Conservation (phyloP, 2,113 vertebrate species). For the Poecilia latipinna region DNA sequence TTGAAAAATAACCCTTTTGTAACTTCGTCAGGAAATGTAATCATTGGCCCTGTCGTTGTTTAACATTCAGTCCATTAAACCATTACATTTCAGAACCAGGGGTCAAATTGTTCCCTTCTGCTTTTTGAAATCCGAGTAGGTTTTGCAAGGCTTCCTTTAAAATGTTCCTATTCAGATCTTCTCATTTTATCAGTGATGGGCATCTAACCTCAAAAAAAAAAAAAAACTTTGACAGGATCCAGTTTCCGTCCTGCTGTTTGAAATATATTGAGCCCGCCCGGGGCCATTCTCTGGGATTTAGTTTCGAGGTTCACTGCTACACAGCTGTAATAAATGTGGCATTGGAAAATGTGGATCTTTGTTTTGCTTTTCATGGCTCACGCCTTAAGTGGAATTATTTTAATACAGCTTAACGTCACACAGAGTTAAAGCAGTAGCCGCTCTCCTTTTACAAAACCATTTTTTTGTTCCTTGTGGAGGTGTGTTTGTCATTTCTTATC, state of each 20-base stretch:
- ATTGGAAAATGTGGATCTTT: constrained; percentile 17
- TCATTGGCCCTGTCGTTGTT: constrained; percentile 8
- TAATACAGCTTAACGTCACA: constrained; percentile 3
- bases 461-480: not conserved
- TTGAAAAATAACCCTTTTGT: not conserved
- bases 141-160: constrained; percentile 25
- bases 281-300: constrained; percentile 12
- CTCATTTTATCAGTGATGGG: constrained; percentile 27
- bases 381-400: not conserved
- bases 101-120: not conserved
- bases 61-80: constrained; percentile 23
- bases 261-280: not conserved
- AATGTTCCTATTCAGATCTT: constrained; percentile 18
- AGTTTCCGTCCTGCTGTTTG: constrained; percentile 21
- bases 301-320: constrained; percentile 27
- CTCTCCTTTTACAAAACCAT: not conserved
- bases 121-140: constrained; percentile 41
- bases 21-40: not conserved
- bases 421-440: constrained; percentile 8
- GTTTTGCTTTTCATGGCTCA: not conserved
- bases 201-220: constrained; percentile 32
- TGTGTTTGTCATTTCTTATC: not conserved
- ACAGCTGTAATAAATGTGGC: constrained; percentile 24
- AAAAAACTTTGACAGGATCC: constrained; percentile 27
- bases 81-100: constrained; percentile 35